Base-by-base conservation (phyloP, 2,888 invertebrate genomes). In the Hirtodrosophila alboralis region DNA sequence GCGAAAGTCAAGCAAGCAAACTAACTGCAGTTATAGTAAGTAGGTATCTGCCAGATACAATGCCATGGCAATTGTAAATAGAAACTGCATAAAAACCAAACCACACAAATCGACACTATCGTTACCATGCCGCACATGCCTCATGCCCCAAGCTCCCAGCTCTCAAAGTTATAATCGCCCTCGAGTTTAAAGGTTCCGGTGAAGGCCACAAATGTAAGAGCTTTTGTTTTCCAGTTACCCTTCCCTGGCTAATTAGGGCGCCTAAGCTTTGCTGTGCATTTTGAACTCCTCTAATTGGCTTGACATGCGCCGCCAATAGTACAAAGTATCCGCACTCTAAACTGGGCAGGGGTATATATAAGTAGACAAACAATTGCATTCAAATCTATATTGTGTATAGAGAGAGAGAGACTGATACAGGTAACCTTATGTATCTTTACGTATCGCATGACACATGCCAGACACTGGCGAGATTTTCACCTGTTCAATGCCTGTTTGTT, bases 401-500 rank as follows among this genome's bases (percentile, higher is more conserved):
- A 9, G 30, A 12, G n/a, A n/a, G n/a, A n/a, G n/a, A n/a, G n/a
- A n/a, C n/a, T n/a, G n/a, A 41, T 51, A 57, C 61, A 41, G 56
- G 26, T 45, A 59, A 59, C 49, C 71, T 66, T 63, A 51, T 45
- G 47, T 64, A 68, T 63, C 60, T 49, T n/a, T 30, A 61, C 56
- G 57, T 75, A 68, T 71, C 65, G 53, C 45, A 47, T 68, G 61
- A 64, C 75, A 64, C 49, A 66, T 51, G 75, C 76, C 75, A 76
- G 68, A 79, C 80, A 48, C 58, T 74, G 63, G 49, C 54, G 57
- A 62, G 59, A 76, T 75, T 80, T 84, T 34, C 75, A 77, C 62
- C 67, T 75, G 84, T 74, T 84, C 65, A 75, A 64, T 72, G 75
- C 43, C 66, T 54, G 47, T 36, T 64, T 57, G 51, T 52, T 65